phyloP scores from a whole-genome alignment of 2,113 vertebrate species.

The Echinops telfairi region DNA sequence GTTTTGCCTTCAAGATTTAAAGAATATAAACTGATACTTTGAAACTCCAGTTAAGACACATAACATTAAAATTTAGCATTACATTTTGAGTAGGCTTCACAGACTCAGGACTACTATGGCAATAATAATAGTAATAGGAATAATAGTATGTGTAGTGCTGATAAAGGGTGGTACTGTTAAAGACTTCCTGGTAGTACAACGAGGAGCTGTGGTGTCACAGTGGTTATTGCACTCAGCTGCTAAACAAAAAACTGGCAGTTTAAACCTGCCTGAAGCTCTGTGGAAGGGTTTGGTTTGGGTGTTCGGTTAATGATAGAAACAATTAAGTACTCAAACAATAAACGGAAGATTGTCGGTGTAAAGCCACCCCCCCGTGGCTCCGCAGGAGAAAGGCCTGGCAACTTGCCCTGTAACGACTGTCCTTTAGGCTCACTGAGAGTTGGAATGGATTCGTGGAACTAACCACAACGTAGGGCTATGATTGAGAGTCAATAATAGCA shows the following conservation, averaged over 20 bases:
- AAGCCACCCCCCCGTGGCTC: neutral
- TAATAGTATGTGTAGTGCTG: neutral
- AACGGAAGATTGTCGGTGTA: neutral
- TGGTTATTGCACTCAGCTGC: too few relatives aligned
- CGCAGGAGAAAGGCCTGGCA: neutral
- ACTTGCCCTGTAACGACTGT: too few relatives aligned
- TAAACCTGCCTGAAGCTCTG: too few relatives aligned
- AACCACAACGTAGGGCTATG: neutral
- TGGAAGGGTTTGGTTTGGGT: too few relatives aligned
- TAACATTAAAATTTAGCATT: slow-evolving; percentile 18
- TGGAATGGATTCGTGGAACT: neutral
- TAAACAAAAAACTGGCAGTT: too few relatives aligned
- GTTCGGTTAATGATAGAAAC: neutral
- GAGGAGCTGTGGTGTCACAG: neutral
- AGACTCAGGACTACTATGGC: neutral
- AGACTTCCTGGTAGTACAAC: too few relatives aligned
- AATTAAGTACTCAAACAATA: neutral
- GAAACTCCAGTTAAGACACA: slow-evolving; percentile 9
- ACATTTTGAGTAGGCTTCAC: neutral
- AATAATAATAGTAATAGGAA: neutral
- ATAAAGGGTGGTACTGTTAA: neutral
- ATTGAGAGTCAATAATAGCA: neutral
- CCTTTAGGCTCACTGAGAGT: neutral
- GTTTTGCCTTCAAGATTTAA: neutral
- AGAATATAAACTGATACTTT: neutral